A percentile compares a stretch with the other conserved stretches of the same genome.
phyloP scores from a whole-genome alignment of 2,888 invertebrate species.

The Sarcophaga rosellei region DNA sequence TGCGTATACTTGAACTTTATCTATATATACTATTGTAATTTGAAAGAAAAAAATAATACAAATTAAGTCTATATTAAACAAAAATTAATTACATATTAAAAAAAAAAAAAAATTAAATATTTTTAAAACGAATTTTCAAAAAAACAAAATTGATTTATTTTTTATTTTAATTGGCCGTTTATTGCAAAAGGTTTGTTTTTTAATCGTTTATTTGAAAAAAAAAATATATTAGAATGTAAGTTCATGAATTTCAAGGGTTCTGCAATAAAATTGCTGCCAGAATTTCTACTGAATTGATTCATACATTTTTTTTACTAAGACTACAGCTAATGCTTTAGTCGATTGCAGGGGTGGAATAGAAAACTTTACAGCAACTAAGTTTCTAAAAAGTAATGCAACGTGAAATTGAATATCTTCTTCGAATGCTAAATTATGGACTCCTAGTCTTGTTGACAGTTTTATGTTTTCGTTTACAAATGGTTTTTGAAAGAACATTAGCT shows the following conservation, averaged over 20 bases:
- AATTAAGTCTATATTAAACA: conserved; percentile 27
- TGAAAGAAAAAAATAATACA: conserved; percentile 34
- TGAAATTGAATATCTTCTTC: no score
- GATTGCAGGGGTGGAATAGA: no score
- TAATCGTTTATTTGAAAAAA: background rate
- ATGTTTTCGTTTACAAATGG: no score
- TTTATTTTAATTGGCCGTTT: conserved; percentile 68
- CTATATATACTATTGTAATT: background rate
- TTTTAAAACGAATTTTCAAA: conserved; percentile 54
- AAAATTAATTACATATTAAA: conserved; percentile 3
- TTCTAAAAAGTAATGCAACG: no score
- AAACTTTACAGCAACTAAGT: no score
- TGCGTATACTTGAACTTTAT: conserved; percentile 40
- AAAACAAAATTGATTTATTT: conserved; percentile 10
- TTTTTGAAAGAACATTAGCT: no score
- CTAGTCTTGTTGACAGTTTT: no score
- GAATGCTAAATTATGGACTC: no score
- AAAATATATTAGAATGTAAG: background rate
- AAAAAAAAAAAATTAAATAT: conserved; percentile 40
- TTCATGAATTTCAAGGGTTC: conserved; percentile 73
- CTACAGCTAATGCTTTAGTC: no score
- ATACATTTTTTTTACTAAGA: no score
- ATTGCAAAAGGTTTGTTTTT: conserved; percentile 71
- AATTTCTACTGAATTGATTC: no score
- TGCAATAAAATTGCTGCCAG: no score